A percentile compares a stretch with the other conserved stretches of the same genome.
These are phyloP conservation scores for Cyrtodaria siliqua DNA, from an alignment of 2,888 invertebrate species.

Conservation along the genomic window DNA sequence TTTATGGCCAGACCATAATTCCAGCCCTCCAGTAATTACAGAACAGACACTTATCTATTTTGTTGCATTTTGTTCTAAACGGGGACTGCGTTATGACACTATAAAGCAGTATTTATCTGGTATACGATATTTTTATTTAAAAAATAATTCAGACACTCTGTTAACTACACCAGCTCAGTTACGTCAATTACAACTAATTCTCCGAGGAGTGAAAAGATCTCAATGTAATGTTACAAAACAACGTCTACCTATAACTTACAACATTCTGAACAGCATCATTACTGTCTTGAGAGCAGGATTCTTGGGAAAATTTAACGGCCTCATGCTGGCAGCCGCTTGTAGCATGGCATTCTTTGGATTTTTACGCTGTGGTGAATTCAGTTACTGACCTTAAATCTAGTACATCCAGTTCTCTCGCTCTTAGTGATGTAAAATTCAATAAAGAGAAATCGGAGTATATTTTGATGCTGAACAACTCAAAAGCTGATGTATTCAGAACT, in stretches of 20 bases:
- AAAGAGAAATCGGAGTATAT: neutral
- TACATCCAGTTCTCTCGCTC: neutral
- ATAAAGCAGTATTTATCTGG: neutral
- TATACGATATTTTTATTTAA: neutral
- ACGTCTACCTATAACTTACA: neutral
- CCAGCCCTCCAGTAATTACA: neutral
- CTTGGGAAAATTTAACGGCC: neutral
- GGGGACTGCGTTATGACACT: slow-evolving; percentile 1
- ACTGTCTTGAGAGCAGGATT: neutral
- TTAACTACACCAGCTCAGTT: neutral
- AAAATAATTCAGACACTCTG: neutral
- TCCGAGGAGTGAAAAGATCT: neutral
- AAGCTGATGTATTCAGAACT: neutral
- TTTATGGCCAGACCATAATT: slow-evolving; percentile 2
- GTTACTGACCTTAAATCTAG: neutral
- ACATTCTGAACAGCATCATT: no score
- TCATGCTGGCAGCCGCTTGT: neutral
- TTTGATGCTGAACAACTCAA: neutral
- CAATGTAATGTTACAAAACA: neutral
- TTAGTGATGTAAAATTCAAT: neutral
- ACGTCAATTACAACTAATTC: neutral
- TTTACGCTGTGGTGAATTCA: neutral
- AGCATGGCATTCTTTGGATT: slow-evolving; percentile 1
- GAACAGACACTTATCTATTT: neutral
- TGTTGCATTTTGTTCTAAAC: slow-evolving; percentile 1